phyloP scores from a whole-genome alignment of 92 coral and sea anemone species.

The Phenganax subtilis region DNA sequence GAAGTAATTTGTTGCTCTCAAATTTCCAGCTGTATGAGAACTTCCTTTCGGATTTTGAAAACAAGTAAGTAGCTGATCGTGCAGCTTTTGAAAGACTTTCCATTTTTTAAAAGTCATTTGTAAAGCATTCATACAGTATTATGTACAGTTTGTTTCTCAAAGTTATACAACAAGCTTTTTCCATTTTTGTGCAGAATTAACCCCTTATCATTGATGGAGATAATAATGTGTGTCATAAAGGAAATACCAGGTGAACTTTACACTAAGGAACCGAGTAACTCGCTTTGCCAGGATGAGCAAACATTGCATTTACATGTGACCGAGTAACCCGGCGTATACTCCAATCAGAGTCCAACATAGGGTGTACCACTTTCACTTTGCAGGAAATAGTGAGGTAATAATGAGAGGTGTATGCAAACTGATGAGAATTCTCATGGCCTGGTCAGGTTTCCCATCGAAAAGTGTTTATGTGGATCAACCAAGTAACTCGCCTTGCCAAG shows the following conservation, averaged over 20 bases:
- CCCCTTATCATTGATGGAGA: conserved; percentile 86
- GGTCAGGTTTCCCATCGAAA: too few relatives aligned
- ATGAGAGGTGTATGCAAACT: too few relatives aligned
- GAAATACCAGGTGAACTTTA: conserved; percentile 64
- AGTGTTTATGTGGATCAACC: too few relatives aligned
- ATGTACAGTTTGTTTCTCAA: neutral
- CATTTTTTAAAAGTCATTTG: too few relatives aligned
- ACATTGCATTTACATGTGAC: too few relatives aligned
- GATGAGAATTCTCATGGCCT: too few relatives aligned
- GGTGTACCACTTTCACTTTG: neutral
- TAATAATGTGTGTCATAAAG: conserved; percentile 64
- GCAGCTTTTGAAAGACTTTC: too few relatives aligned
- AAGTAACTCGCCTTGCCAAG: too few relatives aligned
- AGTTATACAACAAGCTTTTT: neutral
- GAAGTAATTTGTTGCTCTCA: neutral
- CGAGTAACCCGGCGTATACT: too few relatives aligned
- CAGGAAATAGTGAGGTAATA: too few relatives aligned
- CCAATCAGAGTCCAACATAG: neutral
- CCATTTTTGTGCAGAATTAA: conserved; percentile 63
- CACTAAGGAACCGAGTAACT: too few relatives aligned
- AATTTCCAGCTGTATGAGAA: conserved; percentile 73
- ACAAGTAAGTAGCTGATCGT: conserved; percentile 55
- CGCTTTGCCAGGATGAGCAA: too few relatives aligned
- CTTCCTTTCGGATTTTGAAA: conserved; percentile 92
- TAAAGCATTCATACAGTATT: neutral